Evolutionary conservation across 2,797 vertebrate genomes (phyloP).

Genomic region (Pseudocheirus occidentalis): DNA sequence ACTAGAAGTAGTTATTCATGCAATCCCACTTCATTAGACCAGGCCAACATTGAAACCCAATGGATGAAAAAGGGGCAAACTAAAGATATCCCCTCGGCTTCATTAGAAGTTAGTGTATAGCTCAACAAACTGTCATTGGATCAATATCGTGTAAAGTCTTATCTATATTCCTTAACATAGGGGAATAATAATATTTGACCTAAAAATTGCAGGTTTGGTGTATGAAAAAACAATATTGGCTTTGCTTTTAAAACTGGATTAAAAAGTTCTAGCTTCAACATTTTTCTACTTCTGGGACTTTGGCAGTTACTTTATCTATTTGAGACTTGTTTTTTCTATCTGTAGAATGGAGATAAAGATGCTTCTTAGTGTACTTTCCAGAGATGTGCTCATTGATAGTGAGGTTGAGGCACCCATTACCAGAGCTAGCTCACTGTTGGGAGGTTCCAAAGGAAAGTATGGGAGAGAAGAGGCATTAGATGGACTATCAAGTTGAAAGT

Average conservation of each 20-base stretch:
- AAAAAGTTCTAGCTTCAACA: background rate
- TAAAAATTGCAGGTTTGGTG: background rate
- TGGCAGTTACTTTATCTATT: rapidly evolving
- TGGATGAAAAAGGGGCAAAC: rapidly evolving
- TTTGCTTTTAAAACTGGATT: background rate
- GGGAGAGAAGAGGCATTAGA: too few species aligned
- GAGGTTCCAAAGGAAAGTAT: too few species aligned
- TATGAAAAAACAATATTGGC: background rate
- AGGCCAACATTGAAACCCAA: background rate
- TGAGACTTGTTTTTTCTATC: background rate
- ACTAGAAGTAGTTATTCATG: background rate
- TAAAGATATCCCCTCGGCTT: background rate
- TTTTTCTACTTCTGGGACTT: background rate
- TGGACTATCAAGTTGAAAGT: too few species aligned
- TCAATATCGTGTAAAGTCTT: background rate
- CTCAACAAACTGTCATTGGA: background rate
- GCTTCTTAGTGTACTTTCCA: background rate
- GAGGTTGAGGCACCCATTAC: too few species aligned
- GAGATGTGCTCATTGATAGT: too few species aligned
- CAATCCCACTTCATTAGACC: background rate
- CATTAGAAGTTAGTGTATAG: background rate
- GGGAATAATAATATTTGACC: background rate
- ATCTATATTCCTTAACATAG: background rate
- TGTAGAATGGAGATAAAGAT: background rate
- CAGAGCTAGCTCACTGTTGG: too few species aligned